Evolutionary conservation across 2,888 invertebrate genomes (phyloP).

Genomic region (Suillia variegata): DNA sequence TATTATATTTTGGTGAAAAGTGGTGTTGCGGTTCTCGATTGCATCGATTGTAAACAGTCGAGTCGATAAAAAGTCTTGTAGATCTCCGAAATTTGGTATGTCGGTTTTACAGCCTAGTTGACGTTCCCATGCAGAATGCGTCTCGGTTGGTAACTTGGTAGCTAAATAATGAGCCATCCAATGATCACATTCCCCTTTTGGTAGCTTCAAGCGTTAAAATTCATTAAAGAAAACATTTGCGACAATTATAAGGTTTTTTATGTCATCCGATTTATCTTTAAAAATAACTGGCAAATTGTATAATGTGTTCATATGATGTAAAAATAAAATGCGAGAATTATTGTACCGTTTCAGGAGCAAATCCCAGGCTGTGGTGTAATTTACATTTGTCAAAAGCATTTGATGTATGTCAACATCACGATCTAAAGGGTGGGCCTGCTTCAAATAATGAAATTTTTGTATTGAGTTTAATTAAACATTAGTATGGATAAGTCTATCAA

Average conservation of each 20-base stretch:
- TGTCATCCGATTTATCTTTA: slow-evolving; percentile 5
- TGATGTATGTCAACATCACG: slow-evolving; percentile 13
- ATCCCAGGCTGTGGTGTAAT: slow-evolving; percentile 17
- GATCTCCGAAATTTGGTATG: slow-evolving; percentile 9
- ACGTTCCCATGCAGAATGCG: slow-evolving; percentile 17
- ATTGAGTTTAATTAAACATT: slow-evolving; percentile 15
- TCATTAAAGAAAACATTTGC: slow-evolving; percentile 13
- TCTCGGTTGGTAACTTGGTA: slow-evolving; percentile 13
- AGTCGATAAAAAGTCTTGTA: slow-evolving; percentile 4
- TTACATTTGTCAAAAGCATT: slow-evolving; percentile 16
- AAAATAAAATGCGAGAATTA: slow-evolving; percentile 12
- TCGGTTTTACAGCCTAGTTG: slow-evolving; percentile 12
- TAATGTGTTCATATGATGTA: slow-evolving; percentile 16
- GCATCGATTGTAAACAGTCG: slow-evolving; percentile 11
- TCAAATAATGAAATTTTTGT: slow-evolving; percentile 24
- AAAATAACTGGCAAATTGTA: slow-evolving; percentile 7
- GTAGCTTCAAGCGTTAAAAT: slow-evolving; percentile 7
- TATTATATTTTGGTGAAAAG: not conserved
- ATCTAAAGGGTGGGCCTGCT: slow-evolving; percentile 12
- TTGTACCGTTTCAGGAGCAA: slow-evolving; percentile 13
- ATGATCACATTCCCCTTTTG: slow-evolving; percentile 8
- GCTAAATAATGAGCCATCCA: slow-evolving; percentile 17
- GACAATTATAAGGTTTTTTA: slow-evolving; percentile 8
- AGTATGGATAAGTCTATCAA: slow-evolving; percentile 5
- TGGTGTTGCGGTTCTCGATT: slow-evolving; percentile 1